Conservation (phyloP, 2,113 vertebrate genomes). For the Nothocercus julius region DNA sequence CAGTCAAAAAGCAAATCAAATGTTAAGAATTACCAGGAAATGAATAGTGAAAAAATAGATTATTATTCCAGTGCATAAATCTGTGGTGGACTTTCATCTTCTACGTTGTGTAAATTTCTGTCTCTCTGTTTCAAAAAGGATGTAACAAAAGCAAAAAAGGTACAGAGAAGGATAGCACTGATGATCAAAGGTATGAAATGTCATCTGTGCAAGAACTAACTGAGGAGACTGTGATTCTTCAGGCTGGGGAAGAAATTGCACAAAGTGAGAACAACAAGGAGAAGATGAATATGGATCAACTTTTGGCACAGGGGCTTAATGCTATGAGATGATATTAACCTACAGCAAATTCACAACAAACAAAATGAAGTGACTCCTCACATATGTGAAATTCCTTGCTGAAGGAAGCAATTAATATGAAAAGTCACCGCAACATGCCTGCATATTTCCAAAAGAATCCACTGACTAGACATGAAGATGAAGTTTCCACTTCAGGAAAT, state of each 20-base stretch:
- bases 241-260: neutral
- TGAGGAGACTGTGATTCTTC: accelerated
- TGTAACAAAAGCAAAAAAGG: neutral
- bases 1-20: conserved; percentile 32
- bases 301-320: neutral
- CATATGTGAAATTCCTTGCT: accelerated
- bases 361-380: neutral
- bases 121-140: neutral
- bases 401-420: neutral
- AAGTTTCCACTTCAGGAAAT: neutral
- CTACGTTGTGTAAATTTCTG: neutral
- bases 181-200: neutral
- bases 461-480: neutral
- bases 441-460: neutral
- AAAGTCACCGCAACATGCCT: neutral
- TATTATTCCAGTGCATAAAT: neutral
- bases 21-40: neutral
- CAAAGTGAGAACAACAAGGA: neutral
- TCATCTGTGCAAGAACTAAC: neutral
- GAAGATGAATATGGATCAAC: neutral
- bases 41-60: neutral
- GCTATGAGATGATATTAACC: neutral
- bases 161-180: neutral
- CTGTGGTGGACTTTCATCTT: neutral
- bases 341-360: neutral